Evolutionary conservation across 2,113 vertebrate genomes (phyloP).

Genomic region (Clinocottus analis): DNA sequence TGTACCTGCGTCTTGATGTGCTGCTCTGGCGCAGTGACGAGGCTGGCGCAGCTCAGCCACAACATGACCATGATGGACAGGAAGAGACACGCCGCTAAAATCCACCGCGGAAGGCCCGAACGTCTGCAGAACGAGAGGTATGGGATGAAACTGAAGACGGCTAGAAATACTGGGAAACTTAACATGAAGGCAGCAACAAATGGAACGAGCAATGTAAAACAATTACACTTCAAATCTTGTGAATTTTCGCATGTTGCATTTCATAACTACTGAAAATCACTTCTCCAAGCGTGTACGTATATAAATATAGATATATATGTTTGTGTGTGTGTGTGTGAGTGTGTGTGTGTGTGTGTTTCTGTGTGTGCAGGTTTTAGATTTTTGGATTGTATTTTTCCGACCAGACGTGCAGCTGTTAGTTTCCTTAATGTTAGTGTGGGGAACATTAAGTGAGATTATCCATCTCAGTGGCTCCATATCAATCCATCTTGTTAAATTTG

Average conservation of each 20-base stretch:
- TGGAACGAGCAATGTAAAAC: background rate
- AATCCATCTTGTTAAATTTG: background rate
- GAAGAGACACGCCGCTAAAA: constrained; percentile 94
- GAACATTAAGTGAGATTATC: background rate
- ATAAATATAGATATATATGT: too few relatives aligned
- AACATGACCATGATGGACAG: constrained; percentile 97
- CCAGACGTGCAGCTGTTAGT: background rate
- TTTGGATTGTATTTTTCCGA: background rate
- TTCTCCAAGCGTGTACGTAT: too few relatives aligned
- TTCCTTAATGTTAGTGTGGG: background rate
- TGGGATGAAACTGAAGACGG: background rate
- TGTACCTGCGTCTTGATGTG: constrained; percentile 92
- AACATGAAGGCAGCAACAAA: background rate
- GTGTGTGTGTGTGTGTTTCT: too few relatives aligned
- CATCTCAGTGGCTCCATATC: background rate
- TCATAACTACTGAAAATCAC: background rate
- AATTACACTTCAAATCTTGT: background rate
- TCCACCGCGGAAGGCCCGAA: constrained; percentile 96
- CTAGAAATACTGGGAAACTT: background rate
- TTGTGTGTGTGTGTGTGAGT: too few relatives aligned
- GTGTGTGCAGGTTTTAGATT: background rate
- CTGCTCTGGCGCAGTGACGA: constrained; percentile 93
- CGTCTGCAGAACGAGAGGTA: constrained; percentile 81
- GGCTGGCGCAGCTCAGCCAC: constrained; percentile 96
- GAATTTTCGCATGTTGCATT: background rate